Percentiles rank a stretch among this genome's conserved stretches.
phyloP scores from a whole-genome alignment of 2,113 vertebrate species.

The Athene cunicularia region DNA sequence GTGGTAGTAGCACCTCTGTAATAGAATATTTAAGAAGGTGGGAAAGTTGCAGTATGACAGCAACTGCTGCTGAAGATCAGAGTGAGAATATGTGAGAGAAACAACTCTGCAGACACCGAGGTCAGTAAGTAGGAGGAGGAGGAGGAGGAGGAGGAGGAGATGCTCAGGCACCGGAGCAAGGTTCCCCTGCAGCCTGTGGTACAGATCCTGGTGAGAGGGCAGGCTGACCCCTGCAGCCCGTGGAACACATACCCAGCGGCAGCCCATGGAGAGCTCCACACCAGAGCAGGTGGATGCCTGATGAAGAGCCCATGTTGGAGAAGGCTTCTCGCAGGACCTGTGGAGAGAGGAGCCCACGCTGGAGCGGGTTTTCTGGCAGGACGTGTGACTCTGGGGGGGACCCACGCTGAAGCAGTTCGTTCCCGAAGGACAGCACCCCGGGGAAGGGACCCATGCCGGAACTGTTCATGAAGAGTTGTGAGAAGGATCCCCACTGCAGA shows the following conservation, averaged over 20 bases:
- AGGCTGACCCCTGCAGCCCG: background rate
- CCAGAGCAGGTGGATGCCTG: background rate
- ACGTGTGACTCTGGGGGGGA: too few species aligned
- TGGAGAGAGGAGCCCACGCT: background rate
- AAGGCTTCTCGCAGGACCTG: background rate
- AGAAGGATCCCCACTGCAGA: background rate
- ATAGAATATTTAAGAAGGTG: background rate
- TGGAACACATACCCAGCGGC: background rate
- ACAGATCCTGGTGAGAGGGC: background rate
- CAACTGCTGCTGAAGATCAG: background rate
- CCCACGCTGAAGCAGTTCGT: background rate
- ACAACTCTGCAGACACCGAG: background rate
- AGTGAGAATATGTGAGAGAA: background rate
- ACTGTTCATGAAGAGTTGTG: background rate
- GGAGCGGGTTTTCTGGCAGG: background rate
- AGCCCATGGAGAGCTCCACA: background rate
- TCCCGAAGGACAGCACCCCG: background rate
- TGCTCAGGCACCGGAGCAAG: background rate
- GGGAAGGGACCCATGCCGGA: background rate
- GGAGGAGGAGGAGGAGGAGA: background rate
- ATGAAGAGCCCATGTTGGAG: background rate
- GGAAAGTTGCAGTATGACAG: background rate
- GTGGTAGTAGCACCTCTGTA: background rate
- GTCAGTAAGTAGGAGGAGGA: background rate
- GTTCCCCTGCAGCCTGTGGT: background rate